Base-by-base conservation (phyloP, 2,888 invertebrate species). In the Tanypteryx hageni region DNA sequence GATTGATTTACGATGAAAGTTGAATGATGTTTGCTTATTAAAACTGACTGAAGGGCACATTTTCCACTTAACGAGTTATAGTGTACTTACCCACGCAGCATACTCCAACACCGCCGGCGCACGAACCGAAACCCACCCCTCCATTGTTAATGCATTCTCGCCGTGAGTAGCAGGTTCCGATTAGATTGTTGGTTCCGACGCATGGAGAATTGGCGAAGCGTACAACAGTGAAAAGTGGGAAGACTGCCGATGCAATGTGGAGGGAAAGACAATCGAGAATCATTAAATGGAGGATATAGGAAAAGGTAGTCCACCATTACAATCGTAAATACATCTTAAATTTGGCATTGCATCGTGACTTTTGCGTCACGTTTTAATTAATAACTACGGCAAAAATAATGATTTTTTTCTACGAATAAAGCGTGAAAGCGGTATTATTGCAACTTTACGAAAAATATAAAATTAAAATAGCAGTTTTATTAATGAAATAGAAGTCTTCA, bases 31-130 rank as follows among this genome's bases (percentile, higher is more conserved):
- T n/a, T n/a, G n/a, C n/a, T n/a, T n/a, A 68, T 68, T 68, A 22
- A 68, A 68, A 9, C 8, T 61, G 61, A 61, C 13, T 61, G 61
- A 1, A 9, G 9, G 61, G 9, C 13, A 61, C 13, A 16, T 61
- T 61, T 4, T 16, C 1, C 61, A 61, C 8, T 1, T 68, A 18
- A n/a, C 76, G 27, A 68, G 10, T 13, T 76, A 8, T 76, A 0
- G 27, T 27, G 76, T 93, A 96, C 97, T 96, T 95, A 98, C 98
- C 97, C 93, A 98, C 96, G 94, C 98, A 98, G 94, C 98, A 98
- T 92, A 97, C 96, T 5, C 98, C 98, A 94, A 97, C 96, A 92
- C 96, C 96, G 44, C 96, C 96, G 7, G 97, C 98, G 94, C 98
- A 98, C 16, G 95, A 95, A 16, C 98, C 98, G 0, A 97, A 97